Percentiles rank a stretch among this genome's conserved stretches.
phyloP scores from a whole-genome alignment of 2,797 vertebrate genomes.

The Falco columbarius region DNA sequence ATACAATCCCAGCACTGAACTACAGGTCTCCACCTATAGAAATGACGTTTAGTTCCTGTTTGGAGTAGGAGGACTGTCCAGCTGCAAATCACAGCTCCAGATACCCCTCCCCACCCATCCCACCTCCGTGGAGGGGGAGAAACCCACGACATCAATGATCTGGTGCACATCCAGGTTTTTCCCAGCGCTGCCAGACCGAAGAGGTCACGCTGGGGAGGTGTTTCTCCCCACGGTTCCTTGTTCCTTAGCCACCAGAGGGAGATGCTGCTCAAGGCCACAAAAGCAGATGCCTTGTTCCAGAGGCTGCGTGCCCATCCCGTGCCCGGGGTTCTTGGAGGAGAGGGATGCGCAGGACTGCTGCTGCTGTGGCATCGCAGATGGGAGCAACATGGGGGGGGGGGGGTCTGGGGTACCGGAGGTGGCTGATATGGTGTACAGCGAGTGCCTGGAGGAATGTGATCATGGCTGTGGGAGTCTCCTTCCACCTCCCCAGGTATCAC shows the following conservation, averaged over 20 bases:
- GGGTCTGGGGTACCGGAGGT: background rate
- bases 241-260: conserved; percentile 54
- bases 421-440: fast-evolving
- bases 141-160: background rate
- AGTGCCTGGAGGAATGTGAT: background rate
- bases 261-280: background rate
- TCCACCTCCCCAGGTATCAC: background rate
- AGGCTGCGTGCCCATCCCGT: fast-evolving
- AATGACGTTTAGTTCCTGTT: background rate
- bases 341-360: background rate
- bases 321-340: background rate
- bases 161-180: background rate
- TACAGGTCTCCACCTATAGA: background rate
- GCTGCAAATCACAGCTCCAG: background rate
- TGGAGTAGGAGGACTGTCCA: background rate
- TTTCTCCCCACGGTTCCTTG: background rate
- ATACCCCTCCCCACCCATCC: background rate
- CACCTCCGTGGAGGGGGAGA: fast-evolving
- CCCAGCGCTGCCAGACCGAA: fast-evolving
- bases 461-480: background rate
- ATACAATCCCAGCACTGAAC: background rate
- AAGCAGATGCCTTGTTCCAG: fast-evolving
- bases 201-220: fast-evolving
- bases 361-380: background rate
- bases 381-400: background rate